Percentiles rank a stretch among this genome's conserved stretches.
phyloP scores from a whole-genome alignment of 2,113 vertebrate genomes.

The Chamaetylas fuelleborni region DNA sequence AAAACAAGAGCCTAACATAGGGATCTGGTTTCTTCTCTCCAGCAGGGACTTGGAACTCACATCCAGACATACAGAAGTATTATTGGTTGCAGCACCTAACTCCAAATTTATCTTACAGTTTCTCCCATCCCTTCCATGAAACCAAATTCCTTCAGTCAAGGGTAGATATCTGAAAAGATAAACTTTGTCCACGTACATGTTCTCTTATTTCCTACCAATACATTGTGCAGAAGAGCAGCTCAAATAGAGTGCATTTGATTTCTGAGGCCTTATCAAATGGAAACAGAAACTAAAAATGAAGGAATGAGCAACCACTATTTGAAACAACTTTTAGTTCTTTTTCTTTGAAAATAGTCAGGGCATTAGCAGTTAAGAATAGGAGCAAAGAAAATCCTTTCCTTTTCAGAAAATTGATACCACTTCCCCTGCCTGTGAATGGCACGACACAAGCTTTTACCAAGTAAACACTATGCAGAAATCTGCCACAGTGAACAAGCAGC shows the following conservation, averaged over 20 bases:
- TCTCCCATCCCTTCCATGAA: background rate
- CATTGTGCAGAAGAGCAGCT: background rate
- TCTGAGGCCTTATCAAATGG: background rate
- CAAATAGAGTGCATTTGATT: background rate
- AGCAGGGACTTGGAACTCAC: background rate
- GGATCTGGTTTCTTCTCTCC: background rate
- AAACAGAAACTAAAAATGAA: background rate
- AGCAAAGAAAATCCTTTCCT: background rate
- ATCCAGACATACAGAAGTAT: background rate
- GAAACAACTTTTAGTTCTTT: background rate
- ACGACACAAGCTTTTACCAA: background rate
- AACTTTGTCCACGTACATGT: background rate
- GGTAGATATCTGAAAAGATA: background rate
- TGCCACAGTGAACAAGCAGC: background rate
- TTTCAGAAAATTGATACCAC: background rate
- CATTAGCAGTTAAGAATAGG: background rate
- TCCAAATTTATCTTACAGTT: background rate
- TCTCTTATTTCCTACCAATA: background rate
- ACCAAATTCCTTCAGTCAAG: background rate
- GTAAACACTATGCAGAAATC: background rate
- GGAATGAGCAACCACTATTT: background rate
- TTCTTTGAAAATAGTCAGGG: background rate
- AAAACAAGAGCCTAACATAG: background rate
- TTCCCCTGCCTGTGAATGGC: background rate
- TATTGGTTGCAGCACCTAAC: background rate